Percentiles rank a stretch among this genome's conserved stretches.
Conservation (phyloP, 1,140 invertebrate species). For the Hylaeus anthracinus region DNA sequence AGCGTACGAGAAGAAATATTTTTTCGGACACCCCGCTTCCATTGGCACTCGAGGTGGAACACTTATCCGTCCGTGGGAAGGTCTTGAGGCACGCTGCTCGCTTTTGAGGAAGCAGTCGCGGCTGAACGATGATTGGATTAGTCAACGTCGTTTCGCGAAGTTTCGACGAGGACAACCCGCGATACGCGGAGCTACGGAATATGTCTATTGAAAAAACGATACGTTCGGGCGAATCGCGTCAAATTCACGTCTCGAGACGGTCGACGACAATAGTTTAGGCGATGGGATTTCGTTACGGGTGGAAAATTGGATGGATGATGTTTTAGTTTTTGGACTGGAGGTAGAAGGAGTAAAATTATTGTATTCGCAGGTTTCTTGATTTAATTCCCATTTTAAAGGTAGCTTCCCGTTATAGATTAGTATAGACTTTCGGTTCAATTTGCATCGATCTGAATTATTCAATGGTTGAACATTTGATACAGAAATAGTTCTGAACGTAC, state of each 20-base stretch:
- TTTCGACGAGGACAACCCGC: background rate
- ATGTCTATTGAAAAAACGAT: background rate
- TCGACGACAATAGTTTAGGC: background rate
- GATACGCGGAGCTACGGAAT: background rate
- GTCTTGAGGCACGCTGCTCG: background rate
- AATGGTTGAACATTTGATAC: too few relatives aligned
- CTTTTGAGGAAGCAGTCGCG: slow-evolving; percentile 8
- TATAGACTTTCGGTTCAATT: too few relatives aligned
- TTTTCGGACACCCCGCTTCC: slow-evolving; percentile 33
- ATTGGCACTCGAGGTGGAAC: slow-evolving; percentile 27
- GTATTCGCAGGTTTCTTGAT: too few relatives aligned
- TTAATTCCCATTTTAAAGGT: too few relatives aligned
- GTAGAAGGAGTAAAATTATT: too few relatives aligned
- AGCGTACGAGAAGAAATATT: slow-evolving; percentile 54
- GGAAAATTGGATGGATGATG: too few relatives aligned
- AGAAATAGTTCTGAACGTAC: too few relatives aligned
- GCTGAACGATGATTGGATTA: slow-evolving; percentile 49
- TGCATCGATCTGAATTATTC: too few relatives aligned
- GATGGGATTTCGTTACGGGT: background rate
- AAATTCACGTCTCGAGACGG: background rate
- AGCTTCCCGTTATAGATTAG: too few relatives aligned
- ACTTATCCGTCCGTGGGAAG: slow-evolving; percentile 2
- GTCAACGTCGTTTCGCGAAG: slow-evolving; percentile 28
- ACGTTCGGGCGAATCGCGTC: background rate
- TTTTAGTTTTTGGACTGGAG: too few relatives aligned